Base-by-base conservation (phyloP, 2,888 invertebrate species). In the Xanthia togata region DNA sequence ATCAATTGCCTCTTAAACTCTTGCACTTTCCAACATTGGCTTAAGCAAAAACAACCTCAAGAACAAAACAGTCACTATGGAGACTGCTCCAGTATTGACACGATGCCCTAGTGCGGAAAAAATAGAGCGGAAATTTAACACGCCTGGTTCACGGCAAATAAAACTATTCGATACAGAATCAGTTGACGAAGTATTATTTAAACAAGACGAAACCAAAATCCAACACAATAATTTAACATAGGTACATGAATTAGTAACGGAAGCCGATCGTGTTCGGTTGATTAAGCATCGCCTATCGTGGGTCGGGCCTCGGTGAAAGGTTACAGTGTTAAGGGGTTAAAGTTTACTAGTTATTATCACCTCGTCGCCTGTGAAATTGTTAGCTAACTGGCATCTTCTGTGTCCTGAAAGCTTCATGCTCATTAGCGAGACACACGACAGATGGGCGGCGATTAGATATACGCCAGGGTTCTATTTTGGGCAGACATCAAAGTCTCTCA, bases 211-310 rank as follows among this genome's bases (percentile, higher is more conserved):
- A 72, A 62, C 67, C 57, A 31, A 59, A 72, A 57, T 68, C 62
- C 64, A 57, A 59, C 59, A 70, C 70, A 60, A 67, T 76, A 88
- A 88, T 87, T 79, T 77, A 79, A 78, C 71, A 62, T 81, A 79
- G 74, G 72, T 65, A 80, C 67, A 71, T 70, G 67, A 80, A 86
- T 88, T 86, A 79, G 86, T 82, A 80, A 85, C 84, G 83, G 85
- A 81, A 86, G 84, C 73, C 60, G 63, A 75, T 70, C 73, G 82
- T 79, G 76, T 73, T 81, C 78, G 76, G 81, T 87, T 85, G 86
- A 90, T 87, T 87, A 89, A 84, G 72, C 80, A 78, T 79, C 68
- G 75, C 73, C 70, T 59, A 65, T 63, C 57, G 72, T 63, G 55
- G 38, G 50, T 26, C 44, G 26, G 31, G 26, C 47, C 17, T 11